Evolutionary conservation across 1,140 invertebrate species (phyloP).

Genomic region (Saccostrea echinata): DNA sequence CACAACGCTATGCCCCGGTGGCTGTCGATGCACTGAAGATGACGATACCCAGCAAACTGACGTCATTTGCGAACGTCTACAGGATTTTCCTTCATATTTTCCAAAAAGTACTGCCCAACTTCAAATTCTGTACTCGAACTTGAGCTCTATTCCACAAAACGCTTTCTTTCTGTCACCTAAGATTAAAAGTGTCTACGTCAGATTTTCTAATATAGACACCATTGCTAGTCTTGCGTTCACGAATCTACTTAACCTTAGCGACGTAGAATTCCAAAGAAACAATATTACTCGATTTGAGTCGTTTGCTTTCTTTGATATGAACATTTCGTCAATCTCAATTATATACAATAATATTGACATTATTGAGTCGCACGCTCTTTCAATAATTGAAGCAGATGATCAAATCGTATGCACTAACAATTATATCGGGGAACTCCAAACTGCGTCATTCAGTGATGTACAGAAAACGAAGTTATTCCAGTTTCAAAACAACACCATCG

Average conservation of each 20-base stretch:
- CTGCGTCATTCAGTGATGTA: constrained; percentile 8
- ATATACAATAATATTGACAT: neutral
- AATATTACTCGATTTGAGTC: neutral
- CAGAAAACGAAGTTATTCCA: neutral
- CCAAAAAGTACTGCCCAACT: neutral
- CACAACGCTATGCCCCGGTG: neutral
- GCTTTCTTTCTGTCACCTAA: neutral
- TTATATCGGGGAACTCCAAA: neutral
- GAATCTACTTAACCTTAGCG: neutral
- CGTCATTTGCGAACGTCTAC: neutral
- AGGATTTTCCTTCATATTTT: neutral
- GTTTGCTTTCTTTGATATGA: neutral
- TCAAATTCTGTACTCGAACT: constrained; percentile 7
- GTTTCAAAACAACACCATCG: neutral
- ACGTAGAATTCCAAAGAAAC: constrained; percentile 19
- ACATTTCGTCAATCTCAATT: neutral
- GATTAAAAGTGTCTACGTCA: neutral
- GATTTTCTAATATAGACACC: neutral
- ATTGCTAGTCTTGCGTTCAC: neutral
- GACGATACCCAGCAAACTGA: neutral
- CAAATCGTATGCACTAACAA: constrained; percentile 6
- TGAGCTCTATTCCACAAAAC: neutral
- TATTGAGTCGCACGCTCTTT: neutral
- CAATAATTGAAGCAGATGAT: neutral
- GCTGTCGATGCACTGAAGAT: neutral